These are phyloP conservation scores for Enchytraeus crypticus DNA, from an alignment of 2,888 invertebrate species.

Conservation along the genomic window DNA sequence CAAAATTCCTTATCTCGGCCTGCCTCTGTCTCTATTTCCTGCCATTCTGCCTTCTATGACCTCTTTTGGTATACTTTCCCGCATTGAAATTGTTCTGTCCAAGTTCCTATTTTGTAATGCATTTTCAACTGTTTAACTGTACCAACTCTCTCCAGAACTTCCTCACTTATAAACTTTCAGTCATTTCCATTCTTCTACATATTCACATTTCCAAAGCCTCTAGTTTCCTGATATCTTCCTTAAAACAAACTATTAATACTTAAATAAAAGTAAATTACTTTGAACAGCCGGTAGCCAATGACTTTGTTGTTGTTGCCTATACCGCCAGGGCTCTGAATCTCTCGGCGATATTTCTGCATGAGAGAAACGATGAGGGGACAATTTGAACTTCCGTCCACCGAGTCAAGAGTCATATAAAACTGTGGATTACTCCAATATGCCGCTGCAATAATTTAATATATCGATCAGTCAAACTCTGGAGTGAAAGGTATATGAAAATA, in stretches of 20 bases:
- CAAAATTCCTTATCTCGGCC: no score
- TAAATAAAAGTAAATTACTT: conserved; percentile 52
- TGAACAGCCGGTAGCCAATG: conserved; percentile 87
- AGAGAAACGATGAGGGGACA: conserved; percentile 79
- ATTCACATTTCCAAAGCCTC: no score
- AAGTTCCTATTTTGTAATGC: no score
- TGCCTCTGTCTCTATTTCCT: no score
- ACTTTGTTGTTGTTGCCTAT: conserved; percentile 66
- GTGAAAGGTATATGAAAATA: background rate
- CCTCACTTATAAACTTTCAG: no score
- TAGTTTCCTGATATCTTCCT: no score
- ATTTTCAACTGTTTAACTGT: no score
- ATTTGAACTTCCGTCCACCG: conserved; percentile 64
- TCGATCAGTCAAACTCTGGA: background rate
- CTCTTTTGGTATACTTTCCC: no score
- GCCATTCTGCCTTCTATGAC: no score
- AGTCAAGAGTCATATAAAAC: conserved; percentile 30
- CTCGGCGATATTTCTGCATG: conserved; percentile 64
- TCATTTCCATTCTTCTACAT: no score
- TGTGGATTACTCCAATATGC: conserved; percentile 46
- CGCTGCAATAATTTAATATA: conserved; percentile 17
- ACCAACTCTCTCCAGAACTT: no score
- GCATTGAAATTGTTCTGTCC: no score
- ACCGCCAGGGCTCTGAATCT: background rate
- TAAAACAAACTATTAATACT: background rate